Evolutionary conservation across 2,888 invertebrate species (phyloP).

Genomic region (Timandra comae): DNA sequence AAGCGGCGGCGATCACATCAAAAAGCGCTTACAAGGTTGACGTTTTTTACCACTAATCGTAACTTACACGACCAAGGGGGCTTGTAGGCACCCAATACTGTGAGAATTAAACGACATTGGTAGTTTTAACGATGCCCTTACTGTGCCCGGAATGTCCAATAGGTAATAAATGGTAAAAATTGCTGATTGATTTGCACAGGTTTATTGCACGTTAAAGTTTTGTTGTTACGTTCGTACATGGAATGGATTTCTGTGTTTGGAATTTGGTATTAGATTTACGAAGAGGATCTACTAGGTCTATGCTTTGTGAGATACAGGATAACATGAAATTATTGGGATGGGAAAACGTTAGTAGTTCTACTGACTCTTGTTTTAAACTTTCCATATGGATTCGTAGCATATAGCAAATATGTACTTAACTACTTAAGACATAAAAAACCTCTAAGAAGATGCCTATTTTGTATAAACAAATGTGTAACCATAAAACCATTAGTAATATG

Average conservation of each 20-base stretch:
- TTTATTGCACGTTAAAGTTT: constrained; percentile 1
- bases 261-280: neutral
- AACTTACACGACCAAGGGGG: constrained; percentile 44
- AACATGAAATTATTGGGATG: too few species aligned
- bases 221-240: neutral
- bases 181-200: neutral
- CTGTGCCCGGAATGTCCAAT: neutral
- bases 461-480: too few species aligned
- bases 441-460: too few species aligned
- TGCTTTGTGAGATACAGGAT: too few species aligned
- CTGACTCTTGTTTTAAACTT: too few species aligned
- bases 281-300: too few species aligned
- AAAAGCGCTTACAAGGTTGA: constrained; percentile 54
- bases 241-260: neutral
- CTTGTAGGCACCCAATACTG: constrained; percentile 22
- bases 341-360: too few species aligned
- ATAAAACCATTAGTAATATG: too few species aligned
- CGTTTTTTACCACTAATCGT: constrained; percentile 57
- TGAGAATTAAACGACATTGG: constrained; percentile 23
- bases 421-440: too few species aligned
- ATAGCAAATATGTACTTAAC: too few species aligned
- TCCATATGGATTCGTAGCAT: too few species aligned
- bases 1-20: constrained; percentile 52
- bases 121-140: constrained; percentile 17
- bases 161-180: constrained; percentile 1